These are phyloP conservation scores for Platyrinchus mystaceus DNA, from an alignment of 2,797 vertebrate genomes.

Conservation along the genomic window DNA sequence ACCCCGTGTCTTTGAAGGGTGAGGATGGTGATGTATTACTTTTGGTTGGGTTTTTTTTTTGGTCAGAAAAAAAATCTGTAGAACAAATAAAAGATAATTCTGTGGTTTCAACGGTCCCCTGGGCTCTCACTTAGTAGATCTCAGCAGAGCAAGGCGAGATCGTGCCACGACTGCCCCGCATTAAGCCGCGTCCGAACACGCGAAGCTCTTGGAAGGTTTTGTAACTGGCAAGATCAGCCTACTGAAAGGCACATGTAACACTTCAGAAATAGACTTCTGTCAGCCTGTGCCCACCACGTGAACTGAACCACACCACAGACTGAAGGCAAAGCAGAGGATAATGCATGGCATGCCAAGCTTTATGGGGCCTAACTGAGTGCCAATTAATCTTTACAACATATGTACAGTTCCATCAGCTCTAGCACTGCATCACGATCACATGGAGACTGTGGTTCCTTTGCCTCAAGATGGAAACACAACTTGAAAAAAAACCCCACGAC, in stretches of 20 bases:
- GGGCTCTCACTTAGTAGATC: neutral
- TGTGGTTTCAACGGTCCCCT: neutral
- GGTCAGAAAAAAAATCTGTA: constrained; percentile 37
- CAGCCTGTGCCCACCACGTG: neutral
- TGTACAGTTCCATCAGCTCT: neutral
- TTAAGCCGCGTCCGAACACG: neutral
- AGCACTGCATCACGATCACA: neutral
- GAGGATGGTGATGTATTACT: neutral
- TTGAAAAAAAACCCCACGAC: neutral
- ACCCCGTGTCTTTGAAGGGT: neutral
- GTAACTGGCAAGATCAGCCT: neutral
- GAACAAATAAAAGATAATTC: constrained; percentile 37
- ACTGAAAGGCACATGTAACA: neutral
- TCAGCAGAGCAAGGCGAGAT: neutral
- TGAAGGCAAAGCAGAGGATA: constrained; percentile 29
- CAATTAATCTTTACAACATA: constrained; percentile 50
- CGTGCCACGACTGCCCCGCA: neutral
- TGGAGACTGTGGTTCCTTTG: neutral
- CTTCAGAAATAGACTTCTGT: neutral
- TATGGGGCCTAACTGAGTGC: constrained; percentile 37
- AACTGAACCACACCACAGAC: neutral
- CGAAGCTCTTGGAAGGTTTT: neutral
- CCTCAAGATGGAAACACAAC: neutral
- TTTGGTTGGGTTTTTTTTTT: neutral
- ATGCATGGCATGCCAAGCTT: neutral